Base-by-base conservation (phyloP, 1,140 invertebrate species). In the Tenebrio molitor region DNA sequence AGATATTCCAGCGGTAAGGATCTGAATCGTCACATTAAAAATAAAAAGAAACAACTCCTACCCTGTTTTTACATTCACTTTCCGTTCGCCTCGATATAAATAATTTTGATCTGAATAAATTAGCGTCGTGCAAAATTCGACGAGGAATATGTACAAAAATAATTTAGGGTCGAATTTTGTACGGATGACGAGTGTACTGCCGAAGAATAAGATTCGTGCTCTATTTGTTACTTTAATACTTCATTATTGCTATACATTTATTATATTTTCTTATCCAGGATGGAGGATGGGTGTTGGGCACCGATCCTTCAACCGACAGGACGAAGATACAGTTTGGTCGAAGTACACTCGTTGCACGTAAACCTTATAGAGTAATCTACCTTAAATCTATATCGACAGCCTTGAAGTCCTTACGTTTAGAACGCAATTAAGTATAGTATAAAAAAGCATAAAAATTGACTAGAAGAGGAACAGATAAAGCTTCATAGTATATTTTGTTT, bases 361-460 rank as follows among this genome's bases (percentile, higher is more conserved):
- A 58, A 17, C 50, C 8, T 58, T 58, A 58, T 12, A 58, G 23
- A 4, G 33, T 25, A 41, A 42, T 67, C 62, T 58, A 64, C 2
- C 71, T 72, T 72, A 67, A 34, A 46, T 14, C 71, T 72, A 72
- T 72, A 74, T 65, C 65, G 63, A 75, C 74, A 75, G 74, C 71
- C 74, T 75, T 75, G 17, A 72, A 68, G 44, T 72, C 64, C 66
- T 67, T 67, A 62, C 50, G 58, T 63, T 69, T 42, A 23, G 39
- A 68, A 33, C 16, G 53, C 62, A 72, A 69, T 62, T 69, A 64
- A 64, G 72, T 58, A 69, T 53, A 65, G 50, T 74, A 64, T 69
- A 72, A 68, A 72, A 75, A 75, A 75, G 74, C 74, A 69, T 75
- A 75, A 75, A 75, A 73, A 73, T 75, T 75, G 74, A 75, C 74